Conservation (phyloP, 2,888 invertebrate genomes). For the Perithous albicinctus region DNA sequence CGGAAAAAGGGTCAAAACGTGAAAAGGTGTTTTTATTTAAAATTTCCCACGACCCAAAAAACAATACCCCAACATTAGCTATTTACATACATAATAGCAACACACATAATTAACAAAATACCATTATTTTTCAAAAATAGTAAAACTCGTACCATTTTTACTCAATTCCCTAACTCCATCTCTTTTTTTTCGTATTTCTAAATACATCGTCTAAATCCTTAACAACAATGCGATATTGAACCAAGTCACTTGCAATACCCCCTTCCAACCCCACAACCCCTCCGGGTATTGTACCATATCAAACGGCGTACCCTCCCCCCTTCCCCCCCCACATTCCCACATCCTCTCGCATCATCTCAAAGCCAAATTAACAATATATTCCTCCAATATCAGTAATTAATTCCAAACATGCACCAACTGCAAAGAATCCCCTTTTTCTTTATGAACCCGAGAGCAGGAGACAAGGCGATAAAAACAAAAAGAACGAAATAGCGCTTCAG, state of each 20-base stretch:
- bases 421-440: constrained; percentile 52
- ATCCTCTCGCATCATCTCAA: constrained; percentile 9
- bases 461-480: constrained; percentile 38
- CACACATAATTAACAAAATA: too few species aligned
- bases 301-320: neutral
- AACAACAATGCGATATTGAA: neutral
- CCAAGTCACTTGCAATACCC: neutral
- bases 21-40: too few species aligned
- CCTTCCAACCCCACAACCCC: neutral
- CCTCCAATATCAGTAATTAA: constrained; percentile 50
- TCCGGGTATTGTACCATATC: neutral
- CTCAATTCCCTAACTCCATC: too few species aligned
- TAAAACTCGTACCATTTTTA: neutral
- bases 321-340: neutral
- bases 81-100: too few species aligned
- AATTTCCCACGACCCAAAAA: too few species aligned
- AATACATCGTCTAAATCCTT: neutral
- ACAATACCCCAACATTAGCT: too few species aligned
- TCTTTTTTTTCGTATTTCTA: neutral
- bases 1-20: too few species aligned
- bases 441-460: constrained; percentile 28
- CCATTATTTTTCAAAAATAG: too few species aligned
- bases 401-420: constrained; percentile 28
- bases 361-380: constrained; percentile 14
- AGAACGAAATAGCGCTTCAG: constrained; percentile 40